Evolutionary conservation across 2,888 invertebrate species (phyloP).

Genomic region (Cantharis rustica): DNA sequence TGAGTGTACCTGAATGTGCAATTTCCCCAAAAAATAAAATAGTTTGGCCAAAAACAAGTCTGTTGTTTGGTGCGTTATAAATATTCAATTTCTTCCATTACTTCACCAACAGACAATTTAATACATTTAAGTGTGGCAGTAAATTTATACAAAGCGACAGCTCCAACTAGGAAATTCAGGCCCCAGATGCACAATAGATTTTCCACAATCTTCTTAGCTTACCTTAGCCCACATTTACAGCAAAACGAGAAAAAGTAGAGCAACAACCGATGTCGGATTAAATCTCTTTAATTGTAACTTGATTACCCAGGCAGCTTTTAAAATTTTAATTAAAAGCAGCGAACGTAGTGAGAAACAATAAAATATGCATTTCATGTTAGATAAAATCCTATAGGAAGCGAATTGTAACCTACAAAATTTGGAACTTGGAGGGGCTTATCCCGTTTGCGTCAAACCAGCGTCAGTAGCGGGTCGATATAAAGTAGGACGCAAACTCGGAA

Average conservation of each 20-base stretch:
- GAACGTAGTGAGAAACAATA: not conserved
- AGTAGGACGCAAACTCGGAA: constrained; percentile 13
- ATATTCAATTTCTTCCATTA: not conserved
- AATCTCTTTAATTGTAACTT: not conserved
- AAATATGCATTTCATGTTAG: constrained; percentile 6
- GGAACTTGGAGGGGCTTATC: constrained; percentile 6
- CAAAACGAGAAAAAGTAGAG: not conserved
- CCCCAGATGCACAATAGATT: not conserved
- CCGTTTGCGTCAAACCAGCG: constrained; percentile 20
- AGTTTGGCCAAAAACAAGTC: not conserved
- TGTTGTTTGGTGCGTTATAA: not conserved
- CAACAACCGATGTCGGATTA: not conserved
- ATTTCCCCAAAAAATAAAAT: not conserved
- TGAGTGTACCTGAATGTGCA: not conserved
- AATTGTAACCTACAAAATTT: constrained; percentile 9
- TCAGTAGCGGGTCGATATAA: constrained; percentile 17
- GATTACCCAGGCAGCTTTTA: not conserved
- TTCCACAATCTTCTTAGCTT: not conserved
- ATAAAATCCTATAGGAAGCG: constrained; percentile 7
- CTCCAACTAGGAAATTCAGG: not conserved
- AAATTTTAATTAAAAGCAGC: not conserved
- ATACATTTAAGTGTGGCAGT: not conserved
- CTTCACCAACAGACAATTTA: not conserved
- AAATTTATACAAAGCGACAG: not conserved
- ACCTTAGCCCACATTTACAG: not conserved